Conservation (phyloP, 2,113 vertebrate species). For the Spilogale gracilis region DNA sequence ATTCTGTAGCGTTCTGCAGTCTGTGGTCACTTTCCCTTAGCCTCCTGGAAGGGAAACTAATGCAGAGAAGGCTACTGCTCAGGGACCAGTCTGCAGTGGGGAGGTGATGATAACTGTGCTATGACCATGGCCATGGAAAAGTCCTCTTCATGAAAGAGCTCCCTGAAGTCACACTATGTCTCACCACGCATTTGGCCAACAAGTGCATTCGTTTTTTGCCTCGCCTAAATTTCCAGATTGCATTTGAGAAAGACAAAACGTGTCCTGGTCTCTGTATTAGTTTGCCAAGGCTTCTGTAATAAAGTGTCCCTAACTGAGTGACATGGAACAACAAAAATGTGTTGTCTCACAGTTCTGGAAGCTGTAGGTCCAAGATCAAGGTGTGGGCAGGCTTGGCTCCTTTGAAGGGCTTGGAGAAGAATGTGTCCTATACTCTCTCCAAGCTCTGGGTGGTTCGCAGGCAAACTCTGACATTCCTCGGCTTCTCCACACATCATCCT, state of each 20-base stretch:
- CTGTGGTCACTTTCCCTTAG: neutral
- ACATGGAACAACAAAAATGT: neutral
- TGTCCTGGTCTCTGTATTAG: neutral
- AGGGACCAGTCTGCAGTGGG: neutral
- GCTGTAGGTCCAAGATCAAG: neutral
- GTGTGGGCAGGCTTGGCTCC: neutral
- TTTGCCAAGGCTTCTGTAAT: neutral
- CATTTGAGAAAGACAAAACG: neutral
- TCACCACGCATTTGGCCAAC: neutral
- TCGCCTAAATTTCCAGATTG: neutral
- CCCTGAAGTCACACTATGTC: rapidly evolving
- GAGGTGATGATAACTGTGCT: neutral
- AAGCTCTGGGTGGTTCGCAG: neutral
- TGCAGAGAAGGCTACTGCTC: neutral
- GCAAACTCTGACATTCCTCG: neutral
- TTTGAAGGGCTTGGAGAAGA: neutral
- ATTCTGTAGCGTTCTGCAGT: neutral
- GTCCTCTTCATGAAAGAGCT: neutral
- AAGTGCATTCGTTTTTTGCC: neutral
- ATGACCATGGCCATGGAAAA: neutral
- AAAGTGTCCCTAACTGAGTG: neutral
- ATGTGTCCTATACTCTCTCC: neutral
- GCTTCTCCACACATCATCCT: neutral
- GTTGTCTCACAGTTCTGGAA: neutral
- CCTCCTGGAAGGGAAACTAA: neutral